Conservation (phyloP, 2,113 vertebrate genomes). For the Nanorana parkeri region DNA sequence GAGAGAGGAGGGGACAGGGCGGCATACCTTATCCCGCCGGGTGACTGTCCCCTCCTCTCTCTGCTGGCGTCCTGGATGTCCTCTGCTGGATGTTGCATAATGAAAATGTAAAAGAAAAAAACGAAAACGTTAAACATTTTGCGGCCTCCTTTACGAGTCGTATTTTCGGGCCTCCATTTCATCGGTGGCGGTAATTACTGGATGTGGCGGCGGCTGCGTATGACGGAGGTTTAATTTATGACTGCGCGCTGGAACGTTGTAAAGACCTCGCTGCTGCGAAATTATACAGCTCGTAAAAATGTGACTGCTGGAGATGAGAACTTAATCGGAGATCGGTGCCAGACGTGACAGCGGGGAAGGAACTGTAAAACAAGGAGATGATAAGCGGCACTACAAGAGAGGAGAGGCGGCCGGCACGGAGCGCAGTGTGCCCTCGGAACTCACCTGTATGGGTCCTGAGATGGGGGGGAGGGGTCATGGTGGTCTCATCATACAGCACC, state of each 20-base stretch:
- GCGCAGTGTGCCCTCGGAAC: too few relatives aligned
- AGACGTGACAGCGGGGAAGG: conserved; percentile 25
- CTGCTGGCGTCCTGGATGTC: too few relatives aligned
- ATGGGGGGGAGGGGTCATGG: too few relatives aligned
- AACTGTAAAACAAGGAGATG: conserved; percentile 24
- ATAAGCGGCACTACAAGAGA: neutral
- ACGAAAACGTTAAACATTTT: too few relatives aligned
- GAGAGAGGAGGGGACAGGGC: too few relatives aligned
- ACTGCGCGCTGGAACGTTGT: conserved; percentile 16
- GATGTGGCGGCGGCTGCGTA: neutral
- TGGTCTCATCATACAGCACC: too few relatives aligned
- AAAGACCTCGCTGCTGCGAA: conserved; percentile 27
- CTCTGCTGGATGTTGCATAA: too few relatives aligned
- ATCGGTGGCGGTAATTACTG: conserved; percentile 27
- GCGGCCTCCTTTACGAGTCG: too few relatives aligned
- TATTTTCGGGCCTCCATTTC: neutral
- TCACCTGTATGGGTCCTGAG: too few relatives aligned
- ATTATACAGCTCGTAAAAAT: conserved; percentile 34
- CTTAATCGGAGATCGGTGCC: neutral
- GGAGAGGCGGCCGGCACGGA: neutral
- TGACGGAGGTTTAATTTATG: conserved; percentile 7
- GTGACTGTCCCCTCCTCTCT: too few relatives aligned
- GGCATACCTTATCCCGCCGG: too few relatives aligned
- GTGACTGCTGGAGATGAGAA: conserved; percentile 7
- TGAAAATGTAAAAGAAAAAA: too few relatives aligned